A percentile compares a stretch with the other conserved stretches of the same genome.
phyloP scores from a whole-genome alignment of 2,113 vertebrate genomes.

The Catharus bicknelli region DNA sequence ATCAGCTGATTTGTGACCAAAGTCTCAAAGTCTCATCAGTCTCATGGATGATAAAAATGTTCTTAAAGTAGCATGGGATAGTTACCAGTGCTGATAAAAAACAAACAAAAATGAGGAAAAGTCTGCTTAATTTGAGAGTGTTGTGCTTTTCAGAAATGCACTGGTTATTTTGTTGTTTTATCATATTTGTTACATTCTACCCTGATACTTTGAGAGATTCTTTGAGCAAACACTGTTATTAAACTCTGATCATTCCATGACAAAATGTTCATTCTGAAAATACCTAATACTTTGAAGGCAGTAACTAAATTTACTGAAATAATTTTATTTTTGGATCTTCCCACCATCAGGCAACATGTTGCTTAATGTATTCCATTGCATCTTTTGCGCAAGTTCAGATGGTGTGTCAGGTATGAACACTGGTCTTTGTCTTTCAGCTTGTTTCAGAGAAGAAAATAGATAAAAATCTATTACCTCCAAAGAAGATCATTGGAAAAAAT shows the following conservation, averaged over 20 bases:
- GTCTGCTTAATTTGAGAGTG: neutral
- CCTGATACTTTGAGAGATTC: neutral
- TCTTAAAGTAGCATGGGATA: neutral
- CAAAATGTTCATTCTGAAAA: neutral
- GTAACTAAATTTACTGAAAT: neutral
- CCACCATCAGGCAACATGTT: neutral
- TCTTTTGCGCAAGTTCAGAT: neutral
- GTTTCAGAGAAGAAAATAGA: conserved; percentile 89
- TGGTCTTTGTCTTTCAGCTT: conserved; percentile 78
- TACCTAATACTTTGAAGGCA: neutral
- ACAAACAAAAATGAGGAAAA: neutral
- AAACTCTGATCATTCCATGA: neutral
- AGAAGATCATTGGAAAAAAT: conserved; percentile 98
- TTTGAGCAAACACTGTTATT: neutral
- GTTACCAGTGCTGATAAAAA: neutral
- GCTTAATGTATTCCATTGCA: neutral
- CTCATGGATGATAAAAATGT: neutral
- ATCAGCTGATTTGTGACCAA: neutral
- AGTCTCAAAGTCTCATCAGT: neutral
- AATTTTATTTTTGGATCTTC: neutral
- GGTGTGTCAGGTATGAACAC: neutral
- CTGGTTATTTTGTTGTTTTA: neutral
- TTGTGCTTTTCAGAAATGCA: neutral
- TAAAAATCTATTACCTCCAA: conserved; percentile 90
- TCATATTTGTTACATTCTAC: neutral